A percentile compares a stretch with the other conserved stretches of the same genome.
Conservation (phyloP, 2,888 invertebrate species). For the Andrena camellia region DNA sequence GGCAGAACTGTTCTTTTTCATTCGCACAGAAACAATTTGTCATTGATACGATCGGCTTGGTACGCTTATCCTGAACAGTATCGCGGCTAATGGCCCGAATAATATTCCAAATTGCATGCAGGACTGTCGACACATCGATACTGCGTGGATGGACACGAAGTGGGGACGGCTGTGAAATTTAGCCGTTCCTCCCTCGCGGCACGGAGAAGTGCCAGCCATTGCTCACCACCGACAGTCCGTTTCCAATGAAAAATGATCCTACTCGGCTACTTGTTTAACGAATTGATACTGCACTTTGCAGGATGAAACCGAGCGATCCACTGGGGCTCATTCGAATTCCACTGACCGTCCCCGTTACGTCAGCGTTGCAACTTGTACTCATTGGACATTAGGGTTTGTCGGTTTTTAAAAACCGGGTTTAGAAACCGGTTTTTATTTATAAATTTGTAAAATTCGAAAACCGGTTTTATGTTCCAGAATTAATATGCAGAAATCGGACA, state of each 20-base stretch:
- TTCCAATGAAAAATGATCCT: conserved; percentile 44
- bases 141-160: not conserved
- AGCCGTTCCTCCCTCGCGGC: not conserved
- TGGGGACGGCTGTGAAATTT: conserved; percentile 39
- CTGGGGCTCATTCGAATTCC: conserved; percentile 13
- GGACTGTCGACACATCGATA: not conserved
- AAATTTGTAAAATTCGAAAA: too few relatives aligned
- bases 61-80: not conserved
- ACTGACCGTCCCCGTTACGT: conserved; percentile 5
- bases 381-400: too few relatives aligned
- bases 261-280: conserved; percentile 45
- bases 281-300: conserved; percentile 49
- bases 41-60: conserved; percentile 34
- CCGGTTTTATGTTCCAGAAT: too few relatives aligned
- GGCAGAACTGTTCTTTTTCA: not conserved
- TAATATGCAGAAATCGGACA: too few relatives aligned
- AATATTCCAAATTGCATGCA: conserved; percentile 39
- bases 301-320: conserved; percentile 21
- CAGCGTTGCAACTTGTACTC: not conserved
- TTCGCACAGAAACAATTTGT: conserved; percentile 40
- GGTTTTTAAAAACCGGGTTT: too few relatives aligned
- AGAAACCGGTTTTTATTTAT: too few relatives aligned
- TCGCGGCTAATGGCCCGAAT: conserved; percentile 48
- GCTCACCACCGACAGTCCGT: conserved; percentile 13
- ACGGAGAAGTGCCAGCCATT: conserved; percentile 40